These are phyloP conservation scores for Balearica regulorum DNA, from an alignment of 2,797 vertebrate species.

Conservation along the genomic window DNA sequence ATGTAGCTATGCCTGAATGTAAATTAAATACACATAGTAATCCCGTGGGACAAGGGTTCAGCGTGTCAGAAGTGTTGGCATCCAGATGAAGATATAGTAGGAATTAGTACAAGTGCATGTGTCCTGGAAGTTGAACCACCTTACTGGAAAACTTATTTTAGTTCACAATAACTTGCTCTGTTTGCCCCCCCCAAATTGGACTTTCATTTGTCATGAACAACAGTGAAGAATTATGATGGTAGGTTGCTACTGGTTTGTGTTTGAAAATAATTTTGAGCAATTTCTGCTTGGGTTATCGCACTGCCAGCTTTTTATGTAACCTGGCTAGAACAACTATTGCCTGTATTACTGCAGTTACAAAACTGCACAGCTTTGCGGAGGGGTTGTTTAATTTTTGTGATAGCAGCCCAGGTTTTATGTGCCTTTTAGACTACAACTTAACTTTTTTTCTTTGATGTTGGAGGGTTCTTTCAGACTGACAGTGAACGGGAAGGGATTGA, in stretches of 20 bases:
- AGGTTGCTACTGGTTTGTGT: background rate
- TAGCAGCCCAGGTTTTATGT: background rate
- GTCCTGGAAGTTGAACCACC: background rate
- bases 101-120: background rate
- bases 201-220: background rate
- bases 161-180: background rate
- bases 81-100: background rate
- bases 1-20: background rate
- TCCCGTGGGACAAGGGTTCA: background rate
- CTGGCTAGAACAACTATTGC: background rate
- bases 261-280: background rate
- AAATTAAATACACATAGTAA: background rate
- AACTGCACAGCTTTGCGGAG: background rate
- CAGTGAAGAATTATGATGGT: background rate
- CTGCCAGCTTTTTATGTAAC: background rate
- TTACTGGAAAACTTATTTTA: background rate
- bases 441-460: too few species aligned
- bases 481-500: background rate
- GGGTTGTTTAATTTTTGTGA: background rate
- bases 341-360: background rate
- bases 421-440: background rate
- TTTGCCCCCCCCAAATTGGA: background rate
- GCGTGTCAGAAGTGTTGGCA: background rate
- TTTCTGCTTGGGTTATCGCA: background rate
- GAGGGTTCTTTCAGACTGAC: background rate